phyloP scores from a whole-genome alignment of 1,140 invertebrate species.

The Scaptomyza graminum region DNA sequence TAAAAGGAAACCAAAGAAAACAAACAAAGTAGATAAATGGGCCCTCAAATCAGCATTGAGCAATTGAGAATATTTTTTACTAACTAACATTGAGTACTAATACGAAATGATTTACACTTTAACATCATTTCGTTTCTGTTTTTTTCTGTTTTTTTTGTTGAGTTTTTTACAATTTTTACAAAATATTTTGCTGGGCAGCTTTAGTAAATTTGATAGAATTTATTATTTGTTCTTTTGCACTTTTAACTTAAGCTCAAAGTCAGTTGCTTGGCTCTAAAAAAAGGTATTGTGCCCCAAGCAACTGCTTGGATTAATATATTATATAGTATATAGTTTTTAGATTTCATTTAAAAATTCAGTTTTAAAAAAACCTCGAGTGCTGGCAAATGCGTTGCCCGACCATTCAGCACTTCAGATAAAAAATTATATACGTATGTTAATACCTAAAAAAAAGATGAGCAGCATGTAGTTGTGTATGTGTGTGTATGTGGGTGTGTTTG shows the following conservation, averaged over 20 bases:
- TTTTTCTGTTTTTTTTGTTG: conserved; percentile 1
- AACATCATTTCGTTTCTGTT: conserved; percentile 3
- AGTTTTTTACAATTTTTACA: conserved; percentile 44
- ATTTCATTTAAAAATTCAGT: conserved; percentile 42
- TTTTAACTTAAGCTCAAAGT: conserved; percentile 35
- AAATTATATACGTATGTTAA: conserved; percentile 20
- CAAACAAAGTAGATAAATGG: neutral
- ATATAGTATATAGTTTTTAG: conserved; percentile 20
- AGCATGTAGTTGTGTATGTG: conserved; percentile 9
- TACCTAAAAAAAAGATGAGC: conserved; percentile 41
- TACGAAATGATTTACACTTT: conserved; percentile 24
- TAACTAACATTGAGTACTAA: conserved; percentile 44
- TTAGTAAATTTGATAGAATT: conserved; percentile 7
- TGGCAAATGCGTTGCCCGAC: conserved; percentile 27
- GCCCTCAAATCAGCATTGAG: conserved; percentile 17
- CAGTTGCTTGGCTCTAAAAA: conserved; percentile 9
- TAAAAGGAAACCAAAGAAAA: conserved; percentile 14
- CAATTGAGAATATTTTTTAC: conserved; percentile 38
- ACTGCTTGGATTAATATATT: neutral
- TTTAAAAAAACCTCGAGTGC: conserved; percentile 24
- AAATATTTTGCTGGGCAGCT: conserved; percentile 26
- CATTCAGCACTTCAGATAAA: conserved; percentile 30
- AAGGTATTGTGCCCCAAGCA: conserved; percentile 19
- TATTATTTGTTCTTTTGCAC: conserved; percentile 30
- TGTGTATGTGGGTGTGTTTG: conserved; percentile 19